Evolutionary conservation across 2,797 vertebrate species (phyloP).

Genomic region (Sebastiscus albofasciatus): DNA sequence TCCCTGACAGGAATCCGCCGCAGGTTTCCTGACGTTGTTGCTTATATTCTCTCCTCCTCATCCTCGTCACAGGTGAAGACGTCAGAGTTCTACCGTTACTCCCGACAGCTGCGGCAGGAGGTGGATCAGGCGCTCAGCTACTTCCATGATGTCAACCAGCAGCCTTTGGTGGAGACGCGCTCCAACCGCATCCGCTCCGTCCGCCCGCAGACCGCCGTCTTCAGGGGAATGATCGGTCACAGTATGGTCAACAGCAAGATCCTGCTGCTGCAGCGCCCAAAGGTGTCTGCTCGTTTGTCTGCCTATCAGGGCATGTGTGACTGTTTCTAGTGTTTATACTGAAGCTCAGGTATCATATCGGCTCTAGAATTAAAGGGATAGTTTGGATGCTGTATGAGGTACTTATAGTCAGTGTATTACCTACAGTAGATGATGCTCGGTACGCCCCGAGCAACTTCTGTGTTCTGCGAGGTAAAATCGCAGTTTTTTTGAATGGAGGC

Average conservation of each 20-base stretch:
- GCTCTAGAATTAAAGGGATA: too few species aligned
- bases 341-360: too few species aligned
- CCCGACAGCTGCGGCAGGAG: constrained; percentile 94
- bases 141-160: constrained; percentile 96
- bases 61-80: constrained; percentile 90
- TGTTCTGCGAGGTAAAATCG: too few species aligned
- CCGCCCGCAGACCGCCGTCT: constrained; percentile 96
- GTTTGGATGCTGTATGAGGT: too few species aligned
- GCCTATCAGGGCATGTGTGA: too few species aligned
- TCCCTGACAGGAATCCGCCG: not conserved
- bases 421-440: too few species aligned
- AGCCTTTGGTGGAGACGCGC: constrained; percentile 94
- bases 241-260: constrained; percentile 99
- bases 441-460: too few species aligned
- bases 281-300: constrained; percentile 63
- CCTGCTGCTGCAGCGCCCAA: constrained; percentile 95
- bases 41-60: not conserved
- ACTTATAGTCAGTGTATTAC: too few species aligned
- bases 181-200: constrained; percentile 96
- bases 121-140: constrained; percentile 97
- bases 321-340: too few species aligned
- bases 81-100: constrained; percentile 98
- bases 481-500: too few species aligned
- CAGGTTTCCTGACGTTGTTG: not conserved
- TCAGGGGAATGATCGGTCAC: constrained; percentile 99